Base-by-base conservation (phyloP, 53 echinoderm and acorn worm species). In the Hippasteria phrygiana region DNA sequence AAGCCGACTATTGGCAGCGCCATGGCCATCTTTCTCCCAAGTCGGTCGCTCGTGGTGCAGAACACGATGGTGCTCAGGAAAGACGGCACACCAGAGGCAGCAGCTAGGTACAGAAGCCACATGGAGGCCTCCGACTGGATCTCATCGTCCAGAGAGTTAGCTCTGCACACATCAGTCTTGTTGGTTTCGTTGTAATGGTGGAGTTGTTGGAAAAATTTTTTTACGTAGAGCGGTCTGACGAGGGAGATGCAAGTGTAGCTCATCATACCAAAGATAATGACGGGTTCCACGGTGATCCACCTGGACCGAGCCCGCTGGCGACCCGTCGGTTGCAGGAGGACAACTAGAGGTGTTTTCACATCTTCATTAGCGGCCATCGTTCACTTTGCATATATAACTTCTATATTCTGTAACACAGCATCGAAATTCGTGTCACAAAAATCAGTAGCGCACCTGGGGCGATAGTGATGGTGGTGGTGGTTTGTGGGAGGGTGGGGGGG, bases 1-100 rank as follows among this genome's bases (percentile, higher is more conserved):
- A 83, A 77, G 17, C 94, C 94, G 20, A 88, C 14, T 55, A 73
- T 32, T 3, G 94, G 92, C 1, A 92, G 1, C 0, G 74, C 67
- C 66, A 94, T 87, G 40, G 90, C 66, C 0, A 92, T 18, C 32
- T 92, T 89, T 32, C 94, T 74, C 2, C 94, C 94, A 5, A 77
- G 43, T 37, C 73, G 82, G 43, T 94, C 92, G 55, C 92, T 94
- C 8, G 90, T 40, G 2, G 94, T 92, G 0, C 94, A 87, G 8
- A 90, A 39, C 22, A 94, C 10, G 8, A 63, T 28, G 3, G 90
- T 82, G 20, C 90, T 53, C 24, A 94, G 62, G 10, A 94, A 66
- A 18, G 92, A 67, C 5, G 90, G 90, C 39, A 94, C 33, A 4
- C 90, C 55, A 7, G 55, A 55, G 18, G 83, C 55, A 0, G 38